Evolutionary conservation across 2,113 vertebrate species (phyloP).

Genomic region (Megaceryle torquata): DNA sequence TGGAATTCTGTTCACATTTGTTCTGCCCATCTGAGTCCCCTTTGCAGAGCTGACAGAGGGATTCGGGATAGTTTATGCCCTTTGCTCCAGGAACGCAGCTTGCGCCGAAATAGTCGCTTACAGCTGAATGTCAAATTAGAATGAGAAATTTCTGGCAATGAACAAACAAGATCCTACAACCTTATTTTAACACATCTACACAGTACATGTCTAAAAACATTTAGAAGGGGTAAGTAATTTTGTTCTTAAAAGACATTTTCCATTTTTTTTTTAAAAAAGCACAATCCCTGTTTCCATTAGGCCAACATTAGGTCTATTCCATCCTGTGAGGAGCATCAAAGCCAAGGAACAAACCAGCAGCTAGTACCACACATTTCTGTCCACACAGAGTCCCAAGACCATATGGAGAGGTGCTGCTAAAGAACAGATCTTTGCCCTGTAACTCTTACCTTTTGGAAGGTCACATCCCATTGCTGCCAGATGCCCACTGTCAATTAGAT

Average conservation of each 20-base stretch:
- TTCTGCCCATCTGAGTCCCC: conserved; percentile 71
- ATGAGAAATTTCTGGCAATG: neutral
- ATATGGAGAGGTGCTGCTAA: rapidly evolving
- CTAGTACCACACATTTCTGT: neutral
- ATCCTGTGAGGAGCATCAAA: neutral
- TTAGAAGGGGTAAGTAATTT: neutral
- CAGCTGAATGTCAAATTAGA: conserved; percentile 71
- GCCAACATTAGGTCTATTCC: neutral
- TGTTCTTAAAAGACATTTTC: neutral
- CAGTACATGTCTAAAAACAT: neutral
- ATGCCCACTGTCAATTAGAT: conserved; percentile 82
- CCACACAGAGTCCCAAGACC: neutral
- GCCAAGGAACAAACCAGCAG: neutral
- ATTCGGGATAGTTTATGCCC: conserved; percentile 49
- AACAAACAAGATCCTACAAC: neutral
- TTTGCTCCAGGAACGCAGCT: conserved; percentile 91
- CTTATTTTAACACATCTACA: neutral
- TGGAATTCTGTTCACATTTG: conserved; percentile 73
- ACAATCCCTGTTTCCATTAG: neutral
- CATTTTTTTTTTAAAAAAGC: neutral
- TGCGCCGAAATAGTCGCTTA: conserved; percentile 84
- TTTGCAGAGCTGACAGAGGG: conserved; percentile 85
- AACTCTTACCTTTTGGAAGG: conserved; percentile 76
- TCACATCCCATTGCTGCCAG: conserved; percentile 88
- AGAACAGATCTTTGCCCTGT: neutral